Base-by-base conservation (phyloP, 2,113 vertebrate species). In the Pygoscelis adeliae region DNA sequence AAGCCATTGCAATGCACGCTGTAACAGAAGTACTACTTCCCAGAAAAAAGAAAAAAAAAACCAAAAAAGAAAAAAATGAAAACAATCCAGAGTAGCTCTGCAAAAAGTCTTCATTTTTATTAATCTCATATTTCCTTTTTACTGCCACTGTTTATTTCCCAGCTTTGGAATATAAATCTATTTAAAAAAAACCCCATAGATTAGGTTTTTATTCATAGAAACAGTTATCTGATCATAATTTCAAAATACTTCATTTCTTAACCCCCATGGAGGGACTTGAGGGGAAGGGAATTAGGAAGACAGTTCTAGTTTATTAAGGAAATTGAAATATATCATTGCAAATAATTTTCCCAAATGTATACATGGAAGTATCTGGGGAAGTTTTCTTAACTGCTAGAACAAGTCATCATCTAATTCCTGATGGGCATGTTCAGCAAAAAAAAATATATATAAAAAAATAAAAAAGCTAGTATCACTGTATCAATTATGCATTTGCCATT, bases 381-480 rank as follows among this genome's bases (percentile, higher is more conserved):
- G 81, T 83, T 94, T 91, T 88, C 84, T 87, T 91, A 94, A 96
- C 84, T 85, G 91, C 82, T 73, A 70, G 84, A 95, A 87, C 93
- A 92, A 97, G 94, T 89, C 96, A 95, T 97, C 94, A 96, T 94
- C 96, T 94, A 96, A 94, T 96, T 98, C 97, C 96, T 96, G 93
- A 96, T 49, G 94, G 96, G 88, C 92, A 93, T 70, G 79, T 87
- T 94, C 42, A 42, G 42, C 38, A 42, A 32, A 63, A 70, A 84
- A 85, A 83, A 59, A n/a, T n/a, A n/a, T n/a, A n/a, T n/a, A n/a
- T n/a, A n/a, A 66, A 11, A 6, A 84, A 84, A 71, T n/a, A 71
- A 79, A 74, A 81, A 85, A 13, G 78, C 67, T 94, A 97, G 96
- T 96, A 96, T 96, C 50, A 5, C 77, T 89, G 65, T 85, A 96